Evolutionary conservation across 2,797 vertebrate genomes (phyloP).

Genomic region (Atherinosoma microstoma): DNA sequence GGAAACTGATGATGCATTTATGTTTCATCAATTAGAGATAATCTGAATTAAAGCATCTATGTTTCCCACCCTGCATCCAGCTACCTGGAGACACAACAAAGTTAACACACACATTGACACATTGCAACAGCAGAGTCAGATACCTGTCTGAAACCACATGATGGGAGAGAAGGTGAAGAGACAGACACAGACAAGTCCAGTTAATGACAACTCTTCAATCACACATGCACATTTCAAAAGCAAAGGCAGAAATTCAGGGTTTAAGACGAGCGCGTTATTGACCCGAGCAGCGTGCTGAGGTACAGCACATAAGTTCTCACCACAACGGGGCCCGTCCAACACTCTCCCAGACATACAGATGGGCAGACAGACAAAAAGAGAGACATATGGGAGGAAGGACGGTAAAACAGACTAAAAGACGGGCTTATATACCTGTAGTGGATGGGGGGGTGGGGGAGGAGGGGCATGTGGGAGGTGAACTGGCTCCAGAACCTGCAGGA

Average conservation of each 20-base stretch:
- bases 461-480: constrained; percentile 87
- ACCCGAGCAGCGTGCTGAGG: constrained; percentile 1
- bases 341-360: constrained; percentile 2
- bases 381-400: neutral
- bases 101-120: constrained; percentile 13
- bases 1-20: constrained; percentile 24
- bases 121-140: constrained; percentile 16
- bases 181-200: constrained; percentile 43
- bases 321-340: neutral
- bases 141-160: constrained; percentile 51
- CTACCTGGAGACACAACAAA: constrained; percentile 25
- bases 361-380: neutral
- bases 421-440: constrained; percentile 66
- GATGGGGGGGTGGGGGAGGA: constrained; percentile 93
- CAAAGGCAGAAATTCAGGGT: neutral
- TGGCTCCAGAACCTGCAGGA: constrained; percentile 92
- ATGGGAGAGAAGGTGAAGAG: constrained; percentile 28
- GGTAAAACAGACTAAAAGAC: neutral
- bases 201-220: constrained; percentile 29
- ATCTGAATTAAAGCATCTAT: constrained; percentile 6
- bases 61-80: constrained; percentile 42
- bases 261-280: constrained; percentile 11
- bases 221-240: constrained; percentile 28
- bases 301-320: neutral
- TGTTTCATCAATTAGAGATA: constrained; percentile 1